Conservation (phyloP, 1,140 invertebrate species). For the Adelges cooleyi region DNA sequence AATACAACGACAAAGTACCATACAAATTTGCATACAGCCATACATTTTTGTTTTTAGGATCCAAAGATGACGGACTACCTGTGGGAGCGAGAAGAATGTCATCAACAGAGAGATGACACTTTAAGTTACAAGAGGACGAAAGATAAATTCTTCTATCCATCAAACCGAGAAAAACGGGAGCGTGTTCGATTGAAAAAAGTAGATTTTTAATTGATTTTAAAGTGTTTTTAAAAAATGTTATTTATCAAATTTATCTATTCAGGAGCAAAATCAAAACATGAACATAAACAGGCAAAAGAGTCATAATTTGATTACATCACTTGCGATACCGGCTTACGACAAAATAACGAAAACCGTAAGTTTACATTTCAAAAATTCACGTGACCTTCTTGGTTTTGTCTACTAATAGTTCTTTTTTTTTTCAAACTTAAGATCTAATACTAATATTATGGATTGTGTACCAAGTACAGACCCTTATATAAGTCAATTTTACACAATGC, state of each 20-base stretch:
- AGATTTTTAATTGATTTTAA: background rate
- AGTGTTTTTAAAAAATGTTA: background rate
- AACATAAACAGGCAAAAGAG: constrained; percentile 11
- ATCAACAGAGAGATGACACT: constrained; percentile 60
- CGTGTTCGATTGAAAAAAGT: constrained; percentile 12
- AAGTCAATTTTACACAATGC: too few relatives aligned
- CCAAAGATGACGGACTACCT: constrained; percentile 78
- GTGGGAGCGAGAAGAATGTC: constrained; percentile 70
- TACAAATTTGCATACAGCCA: background rate
- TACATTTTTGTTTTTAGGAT: constrained; percentile 44
- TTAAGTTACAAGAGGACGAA: constrained; percentile 47
- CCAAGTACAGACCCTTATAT: too few relatives aligned
- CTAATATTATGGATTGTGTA: too few relatives aligned
- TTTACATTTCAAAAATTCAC: too few relatives aligned
- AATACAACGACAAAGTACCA: constrained; percentile 36
- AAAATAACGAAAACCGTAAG: constrained; percentile 23
- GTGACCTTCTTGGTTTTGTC: too few relatives aligned
- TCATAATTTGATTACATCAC: constrained; percentile 18
- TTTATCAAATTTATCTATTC: background rate
- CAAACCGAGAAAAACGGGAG: constrained; percentile 42
- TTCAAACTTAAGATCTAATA: too few relatives aligned
- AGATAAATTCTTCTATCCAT: constrained; percentile 42
- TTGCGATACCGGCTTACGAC: constrained; percentile 24
- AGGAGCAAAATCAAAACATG: constrained; percentile 28
- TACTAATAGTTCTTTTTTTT: too few relatives aligned